Conservation (phyloP, 2,797 vertebrate genomes). For the Huso huso region DNA sequence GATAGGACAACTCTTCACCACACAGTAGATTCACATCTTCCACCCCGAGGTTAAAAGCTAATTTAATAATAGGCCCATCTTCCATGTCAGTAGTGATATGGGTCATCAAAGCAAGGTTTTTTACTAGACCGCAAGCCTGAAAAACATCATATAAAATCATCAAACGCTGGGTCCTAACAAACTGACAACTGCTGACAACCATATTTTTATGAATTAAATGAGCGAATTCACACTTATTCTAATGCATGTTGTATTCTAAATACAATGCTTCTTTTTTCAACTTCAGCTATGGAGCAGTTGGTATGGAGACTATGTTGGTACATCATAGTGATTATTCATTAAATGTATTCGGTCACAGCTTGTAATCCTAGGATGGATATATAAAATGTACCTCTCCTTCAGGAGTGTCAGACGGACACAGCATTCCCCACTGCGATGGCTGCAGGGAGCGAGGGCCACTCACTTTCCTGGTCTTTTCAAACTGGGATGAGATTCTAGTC, state of each 20-base stretch:
- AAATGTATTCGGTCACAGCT: too few species aligned
- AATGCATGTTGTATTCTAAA: too few species aligned
- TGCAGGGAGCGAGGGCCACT: constrained; percentile 92
- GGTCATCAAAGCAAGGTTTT: constrained; percentile 97
- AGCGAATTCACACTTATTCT: too few species aligned
- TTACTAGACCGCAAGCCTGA: constrained; percentile 94
- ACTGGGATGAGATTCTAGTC: constrained; percentile 97
- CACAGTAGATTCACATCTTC: constrained; percentile 94
- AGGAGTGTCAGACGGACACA: constrained; percentile 95
- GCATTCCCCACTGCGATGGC: constrained; percentile 97
- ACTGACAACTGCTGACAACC: too few species aligned
- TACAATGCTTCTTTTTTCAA: too few species aligned
- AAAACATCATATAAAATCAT: constrained; percentile 4
- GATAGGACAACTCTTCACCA: constrained; percentile 94
- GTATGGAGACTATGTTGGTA: too few species aligned
- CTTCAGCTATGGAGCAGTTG: too few species aligned
- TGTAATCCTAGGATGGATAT: too few species aligned
- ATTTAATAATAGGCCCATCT: constrained; percentile 90
- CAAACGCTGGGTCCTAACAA: too few species aligned
- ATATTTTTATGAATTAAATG: too few species aligned
- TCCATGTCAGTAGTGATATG: constrained; percentile 99
- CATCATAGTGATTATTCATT: too few species aligned
- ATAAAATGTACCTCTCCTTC: constrained; percentile 80
- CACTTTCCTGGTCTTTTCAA: constrained; percentile 97
- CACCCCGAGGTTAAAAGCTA: constrained; percentile 92